Evolutionary conservation across 2,113 vertebrate genomes (phyloP).

Genomic region (Tragelaphus strepsiceros): DNA sequence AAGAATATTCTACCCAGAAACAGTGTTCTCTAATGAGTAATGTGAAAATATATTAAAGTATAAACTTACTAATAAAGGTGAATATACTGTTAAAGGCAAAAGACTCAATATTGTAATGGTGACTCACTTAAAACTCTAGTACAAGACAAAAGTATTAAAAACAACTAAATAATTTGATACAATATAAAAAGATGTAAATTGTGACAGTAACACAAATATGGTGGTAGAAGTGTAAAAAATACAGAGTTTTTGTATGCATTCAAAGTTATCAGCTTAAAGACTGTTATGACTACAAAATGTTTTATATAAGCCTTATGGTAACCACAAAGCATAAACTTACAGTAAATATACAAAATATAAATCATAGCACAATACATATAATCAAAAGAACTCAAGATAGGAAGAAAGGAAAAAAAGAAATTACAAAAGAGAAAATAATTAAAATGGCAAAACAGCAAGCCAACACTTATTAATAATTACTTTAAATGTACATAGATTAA

Average conservation of each 20-base stretch:
- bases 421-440: not conserved
- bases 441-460: not conserved
- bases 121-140: not conserved
- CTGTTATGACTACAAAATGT: not conserved
- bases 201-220: not conserved
- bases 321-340: not conserved
- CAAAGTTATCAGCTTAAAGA: not conserved
- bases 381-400: not conserved
- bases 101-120: not conserved
- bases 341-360: not conserved
- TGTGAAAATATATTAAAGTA: not conserved
- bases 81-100: not conserved
- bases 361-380: not conserved
- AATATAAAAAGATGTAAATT: not conserved
- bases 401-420: not conserved
- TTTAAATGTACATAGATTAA: not conserved
- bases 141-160: not conserved
- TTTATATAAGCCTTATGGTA: not conserved
- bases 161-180: not conserved
- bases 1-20: not conserved
- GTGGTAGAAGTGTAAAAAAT: not conserved
- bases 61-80: not conserved
- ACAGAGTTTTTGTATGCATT: not conserved
- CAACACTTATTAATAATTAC: not conserved
- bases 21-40: not conserved